Evolutionary conservation across 2,888 invertebrate species (phyloP), one percentile per base, ranked within the genome.

Genomic region (Epirrita christyi): DNA sequence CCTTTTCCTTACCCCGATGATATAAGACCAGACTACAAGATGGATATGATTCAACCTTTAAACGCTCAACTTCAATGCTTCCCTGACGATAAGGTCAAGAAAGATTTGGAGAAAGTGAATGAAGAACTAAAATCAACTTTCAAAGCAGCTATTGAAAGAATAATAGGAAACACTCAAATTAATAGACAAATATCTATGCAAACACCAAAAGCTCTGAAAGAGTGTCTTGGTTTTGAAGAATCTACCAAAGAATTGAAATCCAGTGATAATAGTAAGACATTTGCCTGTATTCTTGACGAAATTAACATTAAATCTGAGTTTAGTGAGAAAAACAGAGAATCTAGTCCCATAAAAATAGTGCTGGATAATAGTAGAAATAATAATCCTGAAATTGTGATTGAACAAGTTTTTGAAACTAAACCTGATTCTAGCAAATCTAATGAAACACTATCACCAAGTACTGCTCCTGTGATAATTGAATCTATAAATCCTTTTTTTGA

Each of bases 111-210:
- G 60, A 85, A 82, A 70, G 86, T 82, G 0, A 87, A 87, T 57
- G 83, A 83, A 53, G 87, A 91, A 67, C 59, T 92, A 9, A 87
- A 85, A 66, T 47, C 73, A 1, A 88, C 84, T 41, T 89, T 92
- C 58, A 83, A 83, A 71, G 84, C 86, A 37, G 92, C 91, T 1
- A 76, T 92, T 45, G 78, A 85, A 27, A 79, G 88, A 71, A 88
- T 92, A 32, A 80, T 73, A 51, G 80, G 80, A 8, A 73, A 71
- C 41, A 80, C 76, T 56, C 77, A 65, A 65, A 53, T 61, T 0
- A 76, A 71, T 14, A 44, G 51, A 44, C 43, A 59, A 27, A 44
- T 36, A 28, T 59, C 59, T 51, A 4, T 11, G 15, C 38, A 51
- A 11, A 59, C 48, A 43, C 57, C 55, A 41, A 71, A 68, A 49